These are phyloP conservation scores for Rousettus madagascariensis DNA, from an alignment of 2,797 vertebrate genomes.

Conservation along the genomic window DNA sequence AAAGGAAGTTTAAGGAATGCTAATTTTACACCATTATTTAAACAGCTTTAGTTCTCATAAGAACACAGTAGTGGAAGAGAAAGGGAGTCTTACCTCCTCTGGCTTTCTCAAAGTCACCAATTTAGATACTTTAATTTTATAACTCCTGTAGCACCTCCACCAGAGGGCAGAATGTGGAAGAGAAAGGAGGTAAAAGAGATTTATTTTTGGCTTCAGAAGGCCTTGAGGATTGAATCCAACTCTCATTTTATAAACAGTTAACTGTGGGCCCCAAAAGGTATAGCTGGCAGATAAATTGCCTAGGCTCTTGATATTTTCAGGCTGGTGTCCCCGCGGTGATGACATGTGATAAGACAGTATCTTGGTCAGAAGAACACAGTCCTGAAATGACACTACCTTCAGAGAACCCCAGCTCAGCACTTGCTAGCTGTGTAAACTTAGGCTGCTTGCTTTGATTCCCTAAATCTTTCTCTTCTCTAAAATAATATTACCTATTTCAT, in stretches of 20 bases:
- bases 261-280: not conserved
- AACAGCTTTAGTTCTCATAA: not conserved
- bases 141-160: slow-evolving; percentile 51
- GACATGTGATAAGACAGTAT: not conserved
- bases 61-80: not conserved
- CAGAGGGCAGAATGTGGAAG: slow-evolving; percentile 71
- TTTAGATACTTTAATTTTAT: not conserved
- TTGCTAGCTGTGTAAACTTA: not conserved
- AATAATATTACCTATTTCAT: not conserved
- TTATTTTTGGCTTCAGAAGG: not conserved
- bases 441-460: not conserved
- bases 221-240: not conserved
- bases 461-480: not conserved
- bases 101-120: not conserved
- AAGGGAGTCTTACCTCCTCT: not conserved
- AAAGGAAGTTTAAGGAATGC: not conserved
- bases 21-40: not conserved
- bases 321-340: not conserved
- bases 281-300: not conserved
- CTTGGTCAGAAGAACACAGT: not conserved
- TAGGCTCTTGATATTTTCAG: not conserved
- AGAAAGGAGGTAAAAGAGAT: not conserved
- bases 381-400: not conserved
- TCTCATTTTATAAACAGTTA: not conserved
- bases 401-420: not conserved